These are phyloP conservation scores for Theristicus caerulescens DNA, from an alignment of 2,113 vertebrate genomes.

Conservation along the genomic window DNA sequence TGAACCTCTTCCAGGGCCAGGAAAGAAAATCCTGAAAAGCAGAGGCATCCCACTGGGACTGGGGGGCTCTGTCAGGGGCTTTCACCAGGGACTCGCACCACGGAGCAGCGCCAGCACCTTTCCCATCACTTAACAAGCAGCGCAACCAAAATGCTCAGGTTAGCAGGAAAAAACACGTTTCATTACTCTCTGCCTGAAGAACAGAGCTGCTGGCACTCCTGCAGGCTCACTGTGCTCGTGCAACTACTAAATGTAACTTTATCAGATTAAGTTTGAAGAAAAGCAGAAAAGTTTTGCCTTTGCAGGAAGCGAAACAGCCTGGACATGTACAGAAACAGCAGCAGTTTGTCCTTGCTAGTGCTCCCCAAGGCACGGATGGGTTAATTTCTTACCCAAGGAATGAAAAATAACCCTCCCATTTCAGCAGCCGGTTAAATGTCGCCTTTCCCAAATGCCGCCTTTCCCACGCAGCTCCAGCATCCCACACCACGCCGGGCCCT, in stretches of 20 bases:
- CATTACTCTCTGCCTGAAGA: background rate
- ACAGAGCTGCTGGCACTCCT: background rate
- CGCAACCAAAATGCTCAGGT: background rate
- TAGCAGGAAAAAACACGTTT: background rate
- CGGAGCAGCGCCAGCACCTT: background rate
- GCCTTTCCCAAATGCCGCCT: background rate
- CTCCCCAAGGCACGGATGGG: background rate
- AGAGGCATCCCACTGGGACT: background rate
- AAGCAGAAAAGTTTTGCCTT: background rate
- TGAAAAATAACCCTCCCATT: background rate
- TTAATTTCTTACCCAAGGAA: background rate
- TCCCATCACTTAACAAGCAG: background rate
- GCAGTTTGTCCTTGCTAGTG: background rate
- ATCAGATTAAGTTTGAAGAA: background rate
- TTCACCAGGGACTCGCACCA: background rate
- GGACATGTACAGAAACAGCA: background rate
- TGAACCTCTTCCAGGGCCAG: background rate
- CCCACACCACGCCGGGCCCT: background rate
- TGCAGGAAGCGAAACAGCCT: background rate
- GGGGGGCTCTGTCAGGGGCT: background rate
- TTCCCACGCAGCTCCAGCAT: conserved; percentile 16
- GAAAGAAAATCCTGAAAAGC: background rate
- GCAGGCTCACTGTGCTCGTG: background rate
- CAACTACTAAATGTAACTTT: background rate
- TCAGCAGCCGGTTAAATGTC: background rate